Evolutionary conservation across 2,888 invertebrate species (phyloP).

Genomic region (Callimorpha dominula): DNA sequence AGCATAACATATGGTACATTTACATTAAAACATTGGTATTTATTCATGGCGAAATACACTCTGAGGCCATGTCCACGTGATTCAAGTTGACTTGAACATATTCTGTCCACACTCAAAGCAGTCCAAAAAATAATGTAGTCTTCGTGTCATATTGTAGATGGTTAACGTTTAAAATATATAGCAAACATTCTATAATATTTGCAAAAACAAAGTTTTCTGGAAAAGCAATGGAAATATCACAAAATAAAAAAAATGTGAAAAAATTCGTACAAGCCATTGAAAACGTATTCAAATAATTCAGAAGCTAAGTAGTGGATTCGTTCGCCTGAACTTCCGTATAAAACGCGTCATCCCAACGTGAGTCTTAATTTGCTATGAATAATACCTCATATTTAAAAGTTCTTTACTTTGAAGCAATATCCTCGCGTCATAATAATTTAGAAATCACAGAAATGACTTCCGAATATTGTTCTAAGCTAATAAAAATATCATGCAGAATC

Average conservation of each 20-base stretch:
- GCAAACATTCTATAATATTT: no score
- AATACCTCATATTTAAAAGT: background rate
- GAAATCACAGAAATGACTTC: background rate
- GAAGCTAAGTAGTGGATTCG: background rate
- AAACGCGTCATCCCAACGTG: background rate
- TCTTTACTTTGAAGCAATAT: background rate
- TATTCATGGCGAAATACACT: background rate
- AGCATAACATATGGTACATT: background rate
- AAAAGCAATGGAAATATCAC: no score
- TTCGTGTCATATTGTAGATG: no score
- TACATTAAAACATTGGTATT: background rate
- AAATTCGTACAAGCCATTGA: no score
- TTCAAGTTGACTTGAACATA: background rate
- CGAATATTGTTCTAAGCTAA: conserved; percentile 8
- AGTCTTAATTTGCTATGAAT: background rate
- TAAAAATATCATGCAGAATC: background rate
- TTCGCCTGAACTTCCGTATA: no score
- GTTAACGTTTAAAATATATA: background rate
- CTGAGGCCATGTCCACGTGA: background rate
- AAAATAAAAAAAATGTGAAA: no score
- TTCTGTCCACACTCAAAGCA: background rate
- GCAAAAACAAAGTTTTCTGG: no score
- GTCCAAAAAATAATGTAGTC: no score
- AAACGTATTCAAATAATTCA: background rate
- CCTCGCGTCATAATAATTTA: background rate